These are phyloP conservation scores for Emydura subglobosa DNA, from an alignment of 2,113 vertebrate species.

Conservation along the genomic window DNA sequence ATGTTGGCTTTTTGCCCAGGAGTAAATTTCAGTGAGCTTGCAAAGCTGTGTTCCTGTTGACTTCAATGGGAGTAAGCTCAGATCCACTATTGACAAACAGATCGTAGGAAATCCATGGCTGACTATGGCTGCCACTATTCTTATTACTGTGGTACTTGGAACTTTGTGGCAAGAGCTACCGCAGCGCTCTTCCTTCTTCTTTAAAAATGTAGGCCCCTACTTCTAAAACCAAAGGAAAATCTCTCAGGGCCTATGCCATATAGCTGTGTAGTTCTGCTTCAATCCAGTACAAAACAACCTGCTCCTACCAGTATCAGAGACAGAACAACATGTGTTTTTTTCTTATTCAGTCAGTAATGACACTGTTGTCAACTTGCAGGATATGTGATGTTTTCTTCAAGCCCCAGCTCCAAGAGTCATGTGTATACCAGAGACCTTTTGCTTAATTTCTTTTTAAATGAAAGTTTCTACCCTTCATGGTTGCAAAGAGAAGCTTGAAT, in stretches of 20 bases:
- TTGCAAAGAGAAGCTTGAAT: background rate
- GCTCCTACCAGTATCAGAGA: background rate
- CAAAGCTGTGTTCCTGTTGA: background rate
- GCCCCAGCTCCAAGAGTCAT: background rate
- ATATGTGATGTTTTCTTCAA: background rate
- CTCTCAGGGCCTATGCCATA: background rate
- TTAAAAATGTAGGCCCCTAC: background rate
- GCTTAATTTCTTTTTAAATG: background rate
- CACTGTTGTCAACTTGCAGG: background rate
- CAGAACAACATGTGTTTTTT: background rate
- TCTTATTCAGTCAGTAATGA: background rate
- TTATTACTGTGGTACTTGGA: background rate
- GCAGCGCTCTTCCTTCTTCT: background rate
- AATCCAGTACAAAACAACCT: accelerated
- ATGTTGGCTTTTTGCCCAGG: background rate
- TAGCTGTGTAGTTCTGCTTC: background rate
- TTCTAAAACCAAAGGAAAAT: background rate
- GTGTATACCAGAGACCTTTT: background rate
- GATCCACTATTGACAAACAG: background rate
- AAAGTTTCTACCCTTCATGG: background rate
- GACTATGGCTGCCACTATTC: background rate
- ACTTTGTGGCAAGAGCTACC: background rate
- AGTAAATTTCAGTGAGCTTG: accelerated
- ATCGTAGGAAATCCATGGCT: background rate
- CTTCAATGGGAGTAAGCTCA: background rate